A percentile compares a stretch with the other conserved stretches of the same genome.
phyloP scores from a whole-genome alignment of 2,113 vertebrate genomes.

The Jacana jacana region DNA sequence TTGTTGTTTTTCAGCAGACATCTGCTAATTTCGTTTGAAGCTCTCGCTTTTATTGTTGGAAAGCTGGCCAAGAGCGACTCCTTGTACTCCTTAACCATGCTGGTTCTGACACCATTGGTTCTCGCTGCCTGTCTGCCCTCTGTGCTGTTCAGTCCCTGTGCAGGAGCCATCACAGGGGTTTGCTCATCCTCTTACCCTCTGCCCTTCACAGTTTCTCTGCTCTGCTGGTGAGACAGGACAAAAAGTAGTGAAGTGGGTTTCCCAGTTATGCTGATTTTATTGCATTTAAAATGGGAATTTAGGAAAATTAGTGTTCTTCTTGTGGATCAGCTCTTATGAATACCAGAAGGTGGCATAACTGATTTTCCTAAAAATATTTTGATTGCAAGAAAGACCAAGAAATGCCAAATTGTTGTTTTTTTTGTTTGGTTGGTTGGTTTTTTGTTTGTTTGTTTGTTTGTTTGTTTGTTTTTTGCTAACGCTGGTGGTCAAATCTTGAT shows the following conservation, averaged over 20 bases:
- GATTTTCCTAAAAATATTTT: background rate
- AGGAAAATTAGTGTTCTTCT: background rate
- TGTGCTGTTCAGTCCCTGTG: background rate
- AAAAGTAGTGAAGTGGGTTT: background rate
- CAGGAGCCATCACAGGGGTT: background rate
- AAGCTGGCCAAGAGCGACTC: background rate
- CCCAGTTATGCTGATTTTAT: background rate
- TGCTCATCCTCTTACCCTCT: background rate
- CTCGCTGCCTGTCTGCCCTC: background rate
- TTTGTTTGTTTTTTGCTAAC: too few relatives aligned
- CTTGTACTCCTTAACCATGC: background rate
- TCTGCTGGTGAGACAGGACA: background rate
- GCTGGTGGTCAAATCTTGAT: background rate
- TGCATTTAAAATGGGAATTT: background rate
- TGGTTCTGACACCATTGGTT: background rate
- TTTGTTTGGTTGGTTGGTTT: too few relatives aligned
- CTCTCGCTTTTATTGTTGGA: background rate
- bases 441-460: too few relatives aligned
- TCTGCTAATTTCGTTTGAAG: background rate
- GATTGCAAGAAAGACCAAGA: too few relatives aligned
- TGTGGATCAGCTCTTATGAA: background rate
- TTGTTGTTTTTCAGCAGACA: background rate
- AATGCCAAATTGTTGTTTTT: too few relatives aligned
- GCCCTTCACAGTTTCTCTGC: background rate
- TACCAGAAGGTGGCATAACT: constrained; percentile 60